Evolutionary conservation across 2,797 vertebrate species (phyloP), one percentile per base, ranked within the genome.

Genomic region (Bradypus variegatus): DNA sequence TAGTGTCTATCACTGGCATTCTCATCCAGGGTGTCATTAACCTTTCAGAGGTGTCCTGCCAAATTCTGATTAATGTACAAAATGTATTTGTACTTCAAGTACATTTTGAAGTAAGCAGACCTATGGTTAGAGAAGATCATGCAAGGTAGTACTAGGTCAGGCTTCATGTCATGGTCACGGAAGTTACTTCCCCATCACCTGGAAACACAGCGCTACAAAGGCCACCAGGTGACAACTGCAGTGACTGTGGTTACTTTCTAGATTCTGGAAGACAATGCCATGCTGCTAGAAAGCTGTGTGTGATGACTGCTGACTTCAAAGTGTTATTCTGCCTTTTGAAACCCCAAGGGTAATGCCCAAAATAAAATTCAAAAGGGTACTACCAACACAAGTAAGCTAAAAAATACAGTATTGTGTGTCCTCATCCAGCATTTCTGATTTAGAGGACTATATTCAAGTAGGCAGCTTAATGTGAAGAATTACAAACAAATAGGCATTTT

Each of bases 401-500:
- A 79, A 69, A 84, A 69, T 53, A 60, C 36, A 38, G 1, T 38
- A 60, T 55, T 62, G 50, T 38, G 77, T 88, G 67, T 21, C 86
- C 0, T 10, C 79, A 91, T 77, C 93, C 3, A 85, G 88, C 64
- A 93, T 70, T 94, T 93, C 93, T 78, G 81, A 86, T 81, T 88
- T 88, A 92, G 95, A 91, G 38, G 76, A 50, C 72, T 76, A 25
- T 45, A 90, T 93, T 84, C 55, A 64, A 81, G 95, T 76, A 90
- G 45, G 21, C 11, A 58, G 89, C 33, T 55, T 29, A 86, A 84
- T 79, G 92, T 90, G 53, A 33, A 73, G 50, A 91, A 94, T 19
- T 92, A 91, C n/a, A 94, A 53, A 87, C 7, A 69, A 88, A 67
- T 36, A 69, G 88, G 85, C 90, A 96, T 87, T 94, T 94, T 48